These are phyloP conservation scores for Helobdella robusta DNA, from an alignment of 2,888 invertebrate genomes.

Conservation along the genomic window DNA sequence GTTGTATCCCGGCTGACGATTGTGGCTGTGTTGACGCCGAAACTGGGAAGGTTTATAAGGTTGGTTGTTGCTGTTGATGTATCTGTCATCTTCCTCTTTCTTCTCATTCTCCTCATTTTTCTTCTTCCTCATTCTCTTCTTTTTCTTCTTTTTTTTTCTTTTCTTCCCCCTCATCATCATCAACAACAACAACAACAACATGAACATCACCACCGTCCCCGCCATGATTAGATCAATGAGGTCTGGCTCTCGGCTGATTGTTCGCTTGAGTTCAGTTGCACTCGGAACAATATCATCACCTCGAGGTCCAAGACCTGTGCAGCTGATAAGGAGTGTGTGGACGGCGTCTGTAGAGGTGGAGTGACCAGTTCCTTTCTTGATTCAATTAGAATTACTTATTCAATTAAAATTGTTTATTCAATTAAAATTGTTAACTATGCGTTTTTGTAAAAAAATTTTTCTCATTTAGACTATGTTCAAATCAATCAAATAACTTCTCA, in stretches of 20 bases:
- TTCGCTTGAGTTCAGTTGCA: not conserved
- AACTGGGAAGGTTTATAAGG: conserved; percentile 5
- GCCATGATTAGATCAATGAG: not conserved
- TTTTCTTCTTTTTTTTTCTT: too few relatives aligned
- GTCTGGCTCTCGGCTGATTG: not conserved
- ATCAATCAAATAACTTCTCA: too few relatives aligned
- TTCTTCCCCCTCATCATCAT: too few relatives aligned
- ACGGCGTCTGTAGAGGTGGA: not conserved
- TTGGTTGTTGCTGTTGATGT: too few relatives aligned
- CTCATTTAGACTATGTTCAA: too few relatives aligned
- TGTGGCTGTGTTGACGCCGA: conserved; percentile 12
- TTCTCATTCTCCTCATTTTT: too few relatives aligned
- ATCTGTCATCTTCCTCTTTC: too few relatives aligned
- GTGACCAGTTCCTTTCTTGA: not conserved
- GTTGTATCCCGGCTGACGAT: not conserved
- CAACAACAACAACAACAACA: not conserved
- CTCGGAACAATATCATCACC: not conserved
- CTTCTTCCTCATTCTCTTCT: too few relatives aligned
- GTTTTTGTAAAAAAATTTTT: too few relatives aligned
- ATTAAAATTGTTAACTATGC: too few relatives aligned
- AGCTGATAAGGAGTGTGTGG: not conserved
- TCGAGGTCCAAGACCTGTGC: not conserved
- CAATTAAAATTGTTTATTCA: too few relatives aligned
- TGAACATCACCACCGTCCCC: not conserved
- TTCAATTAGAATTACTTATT: too few relatives aligned